Percentiles rank a stretch among this genome's conserved stretches.
Conservation (phyloP, 2,797 vertebrate species). For the Cottoperca gobio region DNA sequence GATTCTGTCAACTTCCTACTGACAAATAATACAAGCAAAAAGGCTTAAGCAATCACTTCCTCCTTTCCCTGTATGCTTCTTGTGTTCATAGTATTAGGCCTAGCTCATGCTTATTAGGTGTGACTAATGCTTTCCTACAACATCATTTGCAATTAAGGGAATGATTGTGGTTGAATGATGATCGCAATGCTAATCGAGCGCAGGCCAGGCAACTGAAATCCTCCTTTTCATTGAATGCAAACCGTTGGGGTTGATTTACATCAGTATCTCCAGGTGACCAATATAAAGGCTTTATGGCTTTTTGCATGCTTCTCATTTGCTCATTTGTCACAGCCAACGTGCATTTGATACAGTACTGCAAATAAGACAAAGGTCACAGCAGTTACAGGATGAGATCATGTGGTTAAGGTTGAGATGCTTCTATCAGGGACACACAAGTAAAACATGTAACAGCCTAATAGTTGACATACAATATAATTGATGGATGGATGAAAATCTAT, state of each 20-base stretch:
- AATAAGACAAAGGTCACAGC: neutral
- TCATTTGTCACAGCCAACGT: neutral
- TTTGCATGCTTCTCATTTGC: conserved; percentile 35
- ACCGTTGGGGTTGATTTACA: conserved; percentile 32
- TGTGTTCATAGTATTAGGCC: neutral
- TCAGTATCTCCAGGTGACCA: conserved; percentile 17
- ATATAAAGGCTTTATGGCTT: neutral
- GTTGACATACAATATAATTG: neutral
- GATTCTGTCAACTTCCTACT: neutral
- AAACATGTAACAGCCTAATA: neutral
- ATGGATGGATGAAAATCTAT: neutral
- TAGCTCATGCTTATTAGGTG: neutral
- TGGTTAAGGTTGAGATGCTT: neutral
- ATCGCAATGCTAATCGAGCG: conserved; percentile 11
- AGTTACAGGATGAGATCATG: neutral
- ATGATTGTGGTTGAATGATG: conserved; percentile 10
- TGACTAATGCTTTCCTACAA: conserved; percentile 29
- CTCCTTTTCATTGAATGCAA: conserved; percentile 16
- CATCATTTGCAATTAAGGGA: conserved; percentile 40
- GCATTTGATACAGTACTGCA: neutral
- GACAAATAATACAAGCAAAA: neutral
- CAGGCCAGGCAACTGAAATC: neutral
- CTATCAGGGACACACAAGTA: neutral
- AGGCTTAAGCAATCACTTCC: neutral
- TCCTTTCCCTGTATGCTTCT: neutral